These are phyloP conservation scores for Leucophenga montana DNA, from an alignment of 2,888 invertebrate genomes.

Conservation along the genomic window DNA sequence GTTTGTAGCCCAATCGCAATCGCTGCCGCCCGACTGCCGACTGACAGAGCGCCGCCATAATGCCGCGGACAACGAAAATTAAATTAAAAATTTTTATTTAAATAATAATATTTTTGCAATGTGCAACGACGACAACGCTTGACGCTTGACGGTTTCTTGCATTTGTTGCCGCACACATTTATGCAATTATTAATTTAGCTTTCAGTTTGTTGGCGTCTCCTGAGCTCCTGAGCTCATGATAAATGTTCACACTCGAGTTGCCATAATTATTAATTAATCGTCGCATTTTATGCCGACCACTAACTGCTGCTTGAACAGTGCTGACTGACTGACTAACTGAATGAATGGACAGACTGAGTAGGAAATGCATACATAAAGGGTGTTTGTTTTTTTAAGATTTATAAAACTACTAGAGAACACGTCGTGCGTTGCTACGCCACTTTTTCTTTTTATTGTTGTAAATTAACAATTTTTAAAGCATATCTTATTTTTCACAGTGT, in stretches of 20 bases:
- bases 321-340: neutral
- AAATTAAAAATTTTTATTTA: constrained; percentile 22
- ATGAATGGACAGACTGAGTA: neutral
- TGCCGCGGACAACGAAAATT: constrained; percentile 32
- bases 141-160: too few species aligned
- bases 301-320: neutral
- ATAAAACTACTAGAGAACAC: too few species aligned
- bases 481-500: too few species aligned
- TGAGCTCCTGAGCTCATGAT: constrained; percentile 42
- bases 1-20: constrained; percentile 1
- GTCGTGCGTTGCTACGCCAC: too few species aligned
- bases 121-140: too few species aligned
- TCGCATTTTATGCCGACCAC: constrained; percentile 39
- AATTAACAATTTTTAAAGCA: too few species aligned
- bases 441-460: too few species aligned
- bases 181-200: constrained; percentile 39
- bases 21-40: constrained; percentile 8
- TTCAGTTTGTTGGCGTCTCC: constrained; percentile 24
- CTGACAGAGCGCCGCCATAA: constrained; percentile 5
- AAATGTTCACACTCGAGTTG: constrained; percentile 52
- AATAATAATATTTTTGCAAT: neutral
- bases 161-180: neutral
- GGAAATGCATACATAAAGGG: too few species aligned
- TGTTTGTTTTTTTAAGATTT: too few species aligned
- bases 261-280: constrained; percentile 54